Evolutionary conservation across 2,113 vertebrate species (phyloP), one percentile per base, ranked within the genome.

Genomic region (Cryptomyrus ogoouensis): DNA sequence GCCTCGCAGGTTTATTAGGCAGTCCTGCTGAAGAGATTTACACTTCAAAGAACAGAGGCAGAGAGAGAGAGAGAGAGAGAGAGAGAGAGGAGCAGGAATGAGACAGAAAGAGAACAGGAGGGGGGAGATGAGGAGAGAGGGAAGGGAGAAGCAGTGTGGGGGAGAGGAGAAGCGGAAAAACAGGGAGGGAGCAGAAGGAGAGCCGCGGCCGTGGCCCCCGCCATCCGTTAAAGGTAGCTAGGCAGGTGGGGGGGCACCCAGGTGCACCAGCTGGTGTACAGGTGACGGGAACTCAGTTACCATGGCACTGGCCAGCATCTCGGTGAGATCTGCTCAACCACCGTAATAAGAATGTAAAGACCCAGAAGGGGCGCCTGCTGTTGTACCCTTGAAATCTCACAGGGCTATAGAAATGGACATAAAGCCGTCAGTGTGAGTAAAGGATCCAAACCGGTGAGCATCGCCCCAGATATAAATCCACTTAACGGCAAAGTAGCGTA

Each of bases 21-120:
- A 90, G 90, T 87, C 89, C 84, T 90, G 89, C 92, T 92, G 89
- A 66, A 92, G 27, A 88, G 89, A 93, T 94, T 94, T 93, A 90
- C 93, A 93, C 91, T 94, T 94, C 88, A 93, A 94, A 91, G 88
- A 89, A 44, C 42, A 91, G 62, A 90, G 62, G 80, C 53, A 88
- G 88, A 88, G 12, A 92, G 87, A 74, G 52, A 86, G 58, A 6
- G 88, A 50, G 19, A 3, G 9, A n/a, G 1, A 0, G n/a, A 47
- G 13, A 31, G 50, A 31, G 21, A 27, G 42, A 31, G 21, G 19
- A 35, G 50, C 50, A 21, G 9, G 86, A 77, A 87, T 66, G 58
- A 66, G 58, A 12, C n/a, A 66, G 50, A 15, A 27, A 56, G 87
- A 21, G 31, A 7, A 39, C 12, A 3, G 39, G 8, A 27, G 66